A percentile compares a stretch with the other conserved stretches of the same genome.
Conservation (phyloP, 2,797 vertebrate species). For the Podarcis siculus region DNA sequence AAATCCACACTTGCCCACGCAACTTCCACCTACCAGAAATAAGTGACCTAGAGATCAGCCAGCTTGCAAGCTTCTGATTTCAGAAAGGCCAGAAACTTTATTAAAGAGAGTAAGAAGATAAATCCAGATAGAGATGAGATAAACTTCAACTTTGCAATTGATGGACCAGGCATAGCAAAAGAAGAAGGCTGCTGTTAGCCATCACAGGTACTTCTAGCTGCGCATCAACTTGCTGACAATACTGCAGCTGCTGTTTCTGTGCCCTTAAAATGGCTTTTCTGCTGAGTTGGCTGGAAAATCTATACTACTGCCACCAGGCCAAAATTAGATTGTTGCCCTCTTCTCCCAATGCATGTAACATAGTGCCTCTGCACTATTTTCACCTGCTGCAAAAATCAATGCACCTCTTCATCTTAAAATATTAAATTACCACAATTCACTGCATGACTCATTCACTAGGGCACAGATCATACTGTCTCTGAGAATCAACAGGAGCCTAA, state of each 20-base stretch:
- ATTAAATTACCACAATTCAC: conserved; percentile 71
- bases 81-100: conserved; percentile 11
- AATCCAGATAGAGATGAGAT: conserved; percentile 33
- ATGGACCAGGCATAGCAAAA: conserved; percentile 4
- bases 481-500: conserved; percentile 36
- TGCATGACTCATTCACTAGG: conserved; percentile 45
- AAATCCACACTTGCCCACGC: not conserved
- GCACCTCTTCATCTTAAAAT: conserved; percentile 61
- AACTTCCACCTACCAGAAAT: conserved; percentile 15
- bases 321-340: conserved; percentile 61
- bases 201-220: conserved; percentile 25
- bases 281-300: conserved; percentile 65
- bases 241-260: conserved; percentile 26
- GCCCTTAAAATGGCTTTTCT: conserved; percentile 58
- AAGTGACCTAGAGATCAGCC: conserved; percentile 25
- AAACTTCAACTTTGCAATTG: not conserved
- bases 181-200: conserved; percentile 29
- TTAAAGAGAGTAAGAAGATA: conserved; percentile 24
- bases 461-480: conserved; percentile 41
- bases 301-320: conserved; percentile 60
- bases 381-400: conserved; percentile 75
- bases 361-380: conserved; percentile 66
- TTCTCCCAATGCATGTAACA: conserved; percentile 49
- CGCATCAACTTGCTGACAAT: conserved; percentile 48
- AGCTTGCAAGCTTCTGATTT: conserved; percentile 13